Evolutionary conservation across 1,140 invertebrate species (phyloP).

Genomic region (Drosophila oshimai): DNA sequence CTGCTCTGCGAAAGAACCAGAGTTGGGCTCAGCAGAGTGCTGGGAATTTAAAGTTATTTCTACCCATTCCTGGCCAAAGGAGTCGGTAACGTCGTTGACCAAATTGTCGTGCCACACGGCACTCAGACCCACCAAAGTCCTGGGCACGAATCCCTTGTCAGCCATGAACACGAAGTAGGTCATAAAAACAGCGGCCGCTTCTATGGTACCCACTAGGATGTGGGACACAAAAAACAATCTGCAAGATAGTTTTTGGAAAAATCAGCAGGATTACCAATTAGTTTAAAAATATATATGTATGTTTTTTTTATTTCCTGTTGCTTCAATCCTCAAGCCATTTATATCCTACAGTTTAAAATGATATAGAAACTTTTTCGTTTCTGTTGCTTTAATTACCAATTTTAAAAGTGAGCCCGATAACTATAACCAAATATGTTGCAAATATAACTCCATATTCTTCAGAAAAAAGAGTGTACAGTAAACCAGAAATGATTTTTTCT

Average conservation of each 20-base stretch:
- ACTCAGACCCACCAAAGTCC: constrained; percentile 2
- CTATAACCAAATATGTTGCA: too few relatives aligned
- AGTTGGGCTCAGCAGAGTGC: not conserved
- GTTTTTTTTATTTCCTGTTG: too few relatives aligned
- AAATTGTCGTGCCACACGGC: constrained; percentile 12
- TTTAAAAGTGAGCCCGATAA: too few relatives aligned
- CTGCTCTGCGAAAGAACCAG: constrained; percentile 5
- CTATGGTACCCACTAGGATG: constrained; percentile 40
- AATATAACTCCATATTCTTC: too few relatives aligned
- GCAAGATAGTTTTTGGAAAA: not conserved
- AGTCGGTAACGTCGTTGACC: constrained; percentile 35
- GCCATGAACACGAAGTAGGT: constrained; percentile 46
- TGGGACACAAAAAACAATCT: constrained; percentile 42
- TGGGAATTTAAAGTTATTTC: not conserved
- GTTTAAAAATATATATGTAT: too few relatives aligned
- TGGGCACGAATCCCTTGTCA: constrained; percentile 38
- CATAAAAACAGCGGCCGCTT: constrained; percentile 34
- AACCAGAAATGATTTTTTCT: too few relatives aligned
- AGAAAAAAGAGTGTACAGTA: not conserved
- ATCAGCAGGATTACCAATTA: too few relatives aligned
- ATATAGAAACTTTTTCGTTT: too few relatives aligned
- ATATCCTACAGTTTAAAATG: too few relatives aligned
- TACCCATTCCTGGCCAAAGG: constrained; percentile 63
- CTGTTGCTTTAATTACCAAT: not conserved
- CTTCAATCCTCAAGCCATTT: too few relatives aligned